Conservation (phyloP, 2,888 invertebrate genomes). For the Catocala sponsa region DNA sequence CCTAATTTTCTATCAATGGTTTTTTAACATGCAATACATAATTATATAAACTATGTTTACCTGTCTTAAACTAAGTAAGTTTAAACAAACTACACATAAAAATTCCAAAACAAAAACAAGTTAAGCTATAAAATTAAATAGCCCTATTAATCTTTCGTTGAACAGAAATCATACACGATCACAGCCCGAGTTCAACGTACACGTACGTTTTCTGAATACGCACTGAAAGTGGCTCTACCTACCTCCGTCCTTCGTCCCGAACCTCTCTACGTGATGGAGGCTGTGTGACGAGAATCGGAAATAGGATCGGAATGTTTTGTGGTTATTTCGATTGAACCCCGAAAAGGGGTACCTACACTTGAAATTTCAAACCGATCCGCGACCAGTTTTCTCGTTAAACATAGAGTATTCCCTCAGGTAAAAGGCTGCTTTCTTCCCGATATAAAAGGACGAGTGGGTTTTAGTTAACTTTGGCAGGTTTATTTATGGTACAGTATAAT, state of each 20-base stretch:
- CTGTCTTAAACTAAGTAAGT: neutral
- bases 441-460: constrained; percentile 57
- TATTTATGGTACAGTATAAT: constrained; percentile 53
- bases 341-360: constrained; percentile 74
- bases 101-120: constrained; percentile 3
- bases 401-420: constrained; percentile 65
- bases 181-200: constrained; percentile 30
- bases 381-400: constrained; percentile 73
- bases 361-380: constrained; percentile 72
- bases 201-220: constrained; percentile 62
- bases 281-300: constrained; percentile 83
- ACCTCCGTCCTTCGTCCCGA: constrained; percentile 50
- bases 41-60: too few species aligned
- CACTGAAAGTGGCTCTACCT: constrained; percentile 65
- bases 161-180: constrained; percentile 47
- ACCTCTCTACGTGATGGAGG: constrained; percentile 74
- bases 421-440: constrained; percentile 62
- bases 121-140: constrained; percentile 19
- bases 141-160: constrained; percentile 38
- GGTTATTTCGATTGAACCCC: constrained; percentile 83
- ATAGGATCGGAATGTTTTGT: constrained; percentile 81
- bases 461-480: constrained; percentile 57
- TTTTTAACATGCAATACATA: too few species aligned
- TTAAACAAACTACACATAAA: neutral
- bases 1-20: too few species aligned